These are phyloP conservation scores for Idaea dimidiata DNA, from an alignment of 2,888 invertebrate species.

Conservation along the genomic window DNA sequence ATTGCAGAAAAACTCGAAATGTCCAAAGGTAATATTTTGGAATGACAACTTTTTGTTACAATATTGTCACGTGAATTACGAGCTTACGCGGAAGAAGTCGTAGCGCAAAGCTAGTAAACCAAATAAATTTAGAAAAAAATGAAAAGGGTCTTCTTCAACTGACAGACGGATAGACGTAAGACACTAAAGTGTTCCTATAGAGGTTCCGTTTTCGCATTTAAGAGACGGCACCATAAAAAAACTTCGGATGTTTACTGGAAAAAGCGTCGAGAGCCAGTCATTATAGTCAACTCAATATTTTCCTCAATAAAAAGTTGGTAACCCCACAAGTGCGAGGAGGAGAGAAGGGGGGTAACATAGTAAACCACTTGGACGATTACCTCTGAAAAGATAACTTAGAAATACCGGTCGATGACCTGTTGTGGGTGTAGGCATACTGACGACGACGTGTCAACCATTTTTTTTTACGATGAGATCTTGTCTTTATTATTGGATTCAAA, in stretches of 20 bases:
- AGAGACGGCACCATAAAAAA: neutral
- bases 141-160: neutral
- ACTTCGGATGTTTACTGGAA: neutral
- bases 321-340: neutral
- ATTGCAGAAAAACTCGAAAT: too few relatives aligned
- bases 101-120: too few relatives aligned
- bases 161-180: neutral
- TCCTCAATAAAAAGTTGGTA: neutral
- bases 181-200: neutral
- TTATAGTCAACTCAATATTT: neutral
- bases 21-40: too few relatives aligned
- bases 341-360: neutral
- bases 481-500: too few relatives aligned
- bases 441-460: too few relatives aligned
- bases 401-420: neutral
- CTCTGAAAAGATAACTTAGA: neutral
- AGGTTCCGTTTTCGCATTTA: too few relatives aligned
- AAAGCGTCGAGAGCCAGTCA: neutral
- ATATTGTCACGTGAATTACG: too few relatives aligned
- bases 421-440: neutral
- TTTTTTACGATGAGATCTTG: too few relatives aligned
- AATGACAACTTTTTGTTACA: too few relatives aligned
- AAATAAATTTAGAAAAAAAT: neutral
- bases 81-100: too few relatives aligned
- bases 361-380: neutral